These are phyloP conservation scores for Chromoteleia sp. DNA, from an alignment of 2,888 invertebrate genomes.

Conservation along the genomic window DNA sequence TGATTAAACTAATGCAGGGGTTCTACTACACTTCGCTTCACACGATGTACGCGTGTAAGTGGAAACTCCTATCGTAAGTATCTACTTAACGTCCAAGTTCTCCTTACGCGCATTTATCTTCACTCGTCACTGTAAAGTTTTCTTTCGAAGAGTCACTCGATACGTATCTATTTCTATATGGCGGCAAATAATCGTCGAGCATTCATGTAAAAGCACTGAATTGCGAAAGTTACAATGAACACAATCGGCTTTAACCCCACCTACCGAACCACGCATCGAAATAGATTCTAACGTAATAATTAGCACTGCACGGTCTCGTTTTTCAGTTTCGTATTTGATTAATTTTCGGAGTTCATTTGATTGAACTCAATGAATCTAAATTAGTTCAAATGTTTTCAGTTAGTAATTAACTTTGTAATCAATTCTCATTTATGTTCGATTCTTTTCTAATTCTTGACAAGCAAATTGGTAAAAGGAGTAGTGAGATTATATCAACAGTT, in stretches of 20 bases:
- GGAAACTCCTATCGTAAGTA: constrained; percentile 59
- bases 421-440: too few species aligned
- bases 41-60: constrained; percentile 47
- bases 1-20: constrained; percentile 73
- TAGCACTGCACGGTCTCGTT: constrained; percentile 1
- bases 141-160: constrained; percentile 55
- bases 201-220: constrained; percentile 55
- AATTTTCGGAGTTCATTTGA: too few species aligned
- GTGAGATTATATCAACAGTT: too few species aligned
- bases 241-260: constrained; percentile 23
- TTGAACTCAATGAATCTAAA: too few species aligned
- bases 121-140: constrained; percentile 39
- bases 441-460: too few species aligned
- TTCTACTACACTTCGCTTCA: constrained; percentile 52
- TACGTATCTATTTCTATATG: constrained; percentile 56
- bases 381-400: too few species aligned
- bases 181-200: constrained; percentile 48
- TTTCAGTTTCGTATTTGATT: constrained; percentile 6
- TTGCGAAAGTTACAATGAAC: constrained; percentile 42
- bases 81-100: constrained; percentile 64
- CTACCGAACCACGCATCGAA: background rate
- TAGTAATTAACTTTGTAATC: too few species aligned
- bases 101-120: constrained; percentile 59
- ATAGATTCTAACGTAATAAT: constrained; percentile 35
- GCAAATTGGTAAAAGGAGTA: too few species aligned